A percentile compares a stretch with the other conserved stretches of the same genome.
phyloP scores from a whole-genome alignment of 2,113 vertebrate genomes.

The Stegostoma tigrinum region DNA sequence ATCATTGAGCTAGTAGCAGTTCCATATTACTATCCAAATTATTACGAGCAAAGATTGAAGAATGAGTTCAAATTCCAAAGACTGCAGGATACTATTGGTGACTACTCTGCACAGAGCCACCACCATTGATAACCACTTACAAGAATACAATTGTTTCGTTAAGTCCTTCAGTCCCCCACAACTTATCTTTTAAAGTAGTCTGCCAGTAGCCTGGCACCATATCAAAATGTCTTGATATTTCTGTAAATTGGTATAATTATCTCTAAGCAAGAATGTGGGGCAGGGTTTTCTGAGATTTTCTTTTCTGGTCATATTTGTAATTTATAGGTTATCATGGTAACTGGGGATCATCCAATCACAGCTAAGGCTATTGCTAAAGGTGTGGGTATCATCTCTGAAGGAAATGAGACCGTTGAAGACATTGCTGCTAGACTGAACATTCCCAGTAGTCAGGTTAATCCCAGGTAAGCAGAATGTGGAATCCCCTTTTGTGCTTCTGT shows the following conservation, averaged over 20 bases:
- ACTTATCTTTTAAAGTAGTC: neutral
- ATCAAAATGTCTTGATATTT: neutral
- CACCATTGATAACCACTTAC: neutral
- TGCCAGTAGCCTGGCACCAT: neutral
- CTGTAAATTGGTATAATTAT: neutral
- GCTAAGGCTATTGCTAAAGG: slow-evolving; percentile 37
- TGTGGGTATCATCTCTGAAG: slow-evolving; percentile 37
- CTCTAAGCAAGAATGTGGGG: neutral
- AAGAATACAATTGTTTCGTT: neutral
- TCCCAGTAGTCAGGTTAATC: slow-evolving; percentile 34
- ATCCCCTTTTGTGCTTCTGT: neutral
- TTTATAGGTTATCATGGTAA: slow-evolving; percentile 36
- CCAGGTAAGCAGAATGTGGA: slow-evolving; percentile 27
- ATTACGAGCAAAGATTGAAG: neutral
- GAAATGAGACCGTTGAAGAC: slow-evolving; percentile 37
- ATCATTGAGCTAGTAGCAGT: neutral
- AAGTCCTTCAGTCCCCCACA: neutral
- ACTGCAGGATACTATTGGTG: neutral
- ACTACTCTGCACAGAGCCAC: neutral
- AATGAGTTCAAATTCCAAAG: neutral
- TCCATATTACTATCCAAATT: neutral
- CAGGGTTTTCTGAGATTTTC: neutral
- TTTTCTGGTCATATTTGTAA: neutral
- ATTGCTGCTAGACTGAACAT: slow-evolving; percentile 37
- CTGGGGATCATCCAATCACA: slow-evolving; percentile 38